Evolutionary conservation across 2,113 vertebrate genomes (phyloP).

Genomic region (Sula dactylatra): DNA sequence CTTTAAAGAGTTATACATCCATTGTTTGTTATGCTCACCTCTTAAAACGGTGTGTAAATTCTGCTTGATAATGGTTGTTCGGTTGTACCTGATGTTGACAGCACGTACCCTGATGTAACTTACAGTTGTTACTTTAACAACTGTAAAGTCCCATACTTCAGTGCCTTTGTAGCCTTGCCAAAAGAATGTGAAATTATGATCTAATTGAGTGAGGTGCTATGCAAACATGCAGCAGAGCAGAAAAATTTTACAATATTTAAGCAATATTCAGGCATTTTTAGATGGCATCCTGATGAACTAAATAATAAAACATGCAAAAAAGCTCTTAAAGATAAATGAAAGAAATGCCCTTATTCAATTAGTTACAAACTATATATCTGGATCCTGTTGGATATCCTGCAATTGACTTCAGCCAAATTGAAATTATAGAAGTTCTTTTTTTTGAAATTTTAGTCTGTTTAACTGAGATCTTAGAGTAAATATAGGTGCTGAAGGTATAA

Average conservation of each 20-base stretch:
- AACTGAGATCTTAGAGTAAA: not conserved
- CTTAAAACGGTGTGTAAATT: not conserved
- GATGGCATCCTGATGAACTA: not conserved
- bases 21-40: not conserved
- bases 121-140: not conserved
- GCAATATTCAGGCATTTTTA: not conserved
- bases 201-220: not conserved
- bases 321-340: not conserved
- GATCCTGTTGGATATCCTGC: not conserved
- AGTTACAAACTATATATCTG: not conserved
- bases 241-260: not conserved
- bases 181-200: not conserved
- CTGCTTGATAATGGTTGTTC: not conserved
- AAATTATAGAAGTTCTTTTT: not conserved
- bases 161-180: not conserved
- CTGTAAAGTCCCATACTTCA: not conserved
- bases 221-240: not conserved
- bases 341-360: not conserved
- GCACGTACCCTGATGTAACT: not conserved
- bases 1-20: not conserved
- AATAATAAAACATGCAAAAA: not conserved
- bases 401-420: not conserved
- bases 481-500: not conserved
- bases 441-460: not conserved
- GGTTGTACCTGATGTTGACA: not conserved